A percentile compares a stretch with the other conserved stretches of the same genome.
Evolutionary conservation across 2,888 invertebrate species (phyloP).

Genomic region (Cephus pulcher): DNA sequence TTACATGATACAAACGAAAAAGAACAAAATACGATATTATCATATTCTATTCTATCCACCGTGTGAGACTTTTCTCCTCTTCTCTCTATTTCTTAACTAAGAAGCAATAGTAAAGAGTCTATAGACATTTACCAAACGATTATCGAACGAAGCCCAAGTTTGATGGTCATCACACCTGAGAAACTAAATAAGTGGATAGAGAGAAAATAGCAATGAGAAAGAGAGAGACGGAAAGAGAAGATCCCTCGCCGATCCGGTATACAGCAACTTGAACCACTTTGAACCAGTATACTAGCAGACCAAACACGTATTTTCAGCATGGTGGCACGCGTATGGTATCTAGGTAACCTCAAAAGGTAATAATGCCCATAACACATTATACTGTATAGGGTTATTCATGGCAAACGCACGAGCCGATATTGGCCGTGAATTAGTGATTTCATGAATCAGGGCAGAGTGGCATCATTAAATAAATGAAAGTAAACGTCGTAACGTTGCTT

Average conservation of each 20-base stretch:
- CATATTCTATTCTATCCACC: background rate
- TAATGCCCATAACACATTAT: background rate
- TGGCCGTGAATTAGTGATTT: too few relatives aligned
- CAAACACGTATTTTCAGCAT: background rate
- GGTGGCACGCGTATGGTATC: background rate
- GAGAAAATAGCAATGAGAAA: background rate
- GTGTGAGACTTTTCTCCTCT: background rate
- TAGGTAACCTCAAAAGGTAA: background rate
- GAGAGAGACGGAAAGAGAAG: background rate
- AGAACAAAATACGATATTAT: background rate
- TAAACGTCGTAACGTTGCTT: too few relatives aligned
- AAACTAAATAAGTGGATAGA: background rate
- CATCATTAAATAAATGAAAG: too few relatives aligned
- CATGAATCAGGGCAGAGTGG: too few relatives aligned
- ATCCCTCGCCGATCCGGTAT: background rate
- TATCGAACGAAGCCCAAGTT: background rate
- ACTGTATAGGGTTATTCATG: background rate
- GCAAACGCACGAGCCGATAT: too few relatives aligned
- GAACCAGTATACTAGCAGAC: background rate
- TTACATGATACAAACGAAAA: background rate
- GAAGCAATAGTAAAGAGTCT: background rate
- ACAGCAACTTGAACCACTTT: background rate
- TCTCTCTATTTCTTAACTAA: background rate
- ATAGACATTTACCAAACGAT: background rate
- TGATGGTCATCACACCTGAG: background rate